phyloP scores from a whole-genome alignment of 2,888 invertebrate species.

The Plagodis dolabraria region DNA sequence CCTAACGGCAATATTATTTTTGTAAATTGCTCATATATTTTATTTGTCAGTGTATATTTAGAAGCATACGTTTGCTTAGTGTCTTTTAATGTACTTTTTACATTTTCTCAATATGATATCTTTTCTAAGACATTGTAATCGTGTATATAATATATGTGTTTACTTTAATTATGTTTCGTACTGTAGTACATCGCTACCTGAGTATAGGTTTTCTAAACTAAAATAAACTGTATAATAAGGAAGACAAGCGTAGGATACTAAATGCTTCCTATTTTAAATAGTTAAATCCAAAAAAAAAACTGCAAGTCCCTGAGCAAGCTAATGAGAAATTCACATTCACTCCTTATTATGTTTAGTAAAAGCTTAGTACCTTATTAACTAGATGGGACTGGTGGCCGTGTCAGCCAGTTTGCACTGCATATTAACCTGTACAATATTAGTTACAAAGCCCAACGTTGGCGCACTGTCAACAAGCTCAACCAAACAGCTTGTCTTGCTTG shows the following conservation, averaged over 20 bases:
- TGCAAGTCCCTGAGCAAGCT: not conserved
- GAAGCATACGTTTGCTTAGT: not conserved
- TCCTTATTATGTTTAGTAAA: not conserved
- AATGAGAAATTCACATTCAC: not conserved
- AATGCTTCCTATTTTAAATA: not conserved
- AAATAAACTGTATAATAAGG: too few species aligned
- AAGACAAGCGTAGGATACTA: too few species aligned
- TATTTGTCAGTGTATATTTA: not conserved
- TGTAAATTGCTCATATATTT: not conserved
- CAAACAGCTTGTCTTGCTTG: constrained; percentile 21
- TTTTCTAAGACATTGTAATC: too few species aligned
- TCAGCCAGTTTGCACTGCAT: constrained; percentile 4
- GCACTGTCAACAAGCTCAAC: constrained; percentile 19
- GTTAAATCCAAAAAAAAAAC: not conserved
- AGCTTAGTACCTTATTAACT: constrained; percentile 1
- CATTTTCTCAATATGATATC: too few species aligned
- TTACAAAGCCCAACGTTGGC: constrained; percentile 1
- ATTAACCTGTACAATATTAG: constrained; percentile 9
- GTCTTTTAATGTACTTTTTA: too few species aligned
- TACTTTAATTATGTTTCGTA: too few species aligned
- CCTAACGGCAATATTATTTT: constrained; percentile 7
- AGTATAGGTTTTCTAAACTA: too few species aligned
- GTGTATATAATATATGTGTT: too few species aligned
- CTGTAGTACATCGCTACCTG: too few species aligned
- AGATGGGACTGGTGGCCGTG: not conserved